phyloP scores from a whole-genome alignment of 37 sponge, comb jelly and placozoan genomes.

The Halisarca cf. caerulea region DNA sequence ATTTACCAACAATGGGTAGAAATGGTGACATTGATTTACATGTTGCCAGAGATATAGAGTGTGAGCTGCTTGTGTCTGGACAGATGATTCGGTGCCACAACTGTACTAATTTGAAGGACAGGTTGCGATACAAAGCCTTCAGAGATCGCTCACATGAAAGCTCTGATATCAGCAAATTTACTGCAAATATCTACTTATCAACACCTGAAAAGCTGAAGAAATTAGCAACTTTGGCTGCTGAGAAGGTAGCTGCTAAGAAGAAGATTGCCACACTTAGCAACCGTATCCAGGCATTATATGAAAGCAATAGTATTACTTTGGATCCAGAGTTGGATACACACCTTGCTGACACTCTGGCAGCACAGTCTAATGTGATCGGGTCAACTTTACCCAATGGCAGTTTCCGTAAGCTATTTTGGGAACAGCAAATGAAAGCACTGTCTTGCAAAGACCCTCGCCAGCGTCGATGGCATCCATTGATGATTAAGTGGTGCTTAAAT shows the following conservation, averaged over 20 bases:
- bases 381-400: background rate
- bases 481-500: constrained; percentile 1
- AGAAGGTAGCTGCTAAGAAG: background rate
- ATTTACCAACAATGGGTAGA: background rate
- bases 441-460: background rate
- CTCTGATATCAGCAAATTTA: background rate
- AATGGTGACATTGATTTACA: background rate
- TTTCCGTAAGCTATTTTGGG: background rate
- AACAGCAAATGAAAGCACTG: constrained; percentile 6
- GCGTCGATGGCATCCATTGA: constrained; percentile 5
- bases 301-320: background rate
- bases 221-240: background rate
- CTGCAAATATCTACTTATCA: background rate
- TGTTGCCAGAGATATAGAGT: background rate
- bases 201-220: constrained; percentile 3
- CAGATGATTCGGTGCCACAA: background rate
- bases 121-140: background rate
- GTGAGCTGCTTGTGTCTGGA: background rate
- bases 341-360: background rate
- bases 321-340: background rate
- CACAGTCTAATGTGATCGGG: background rate
- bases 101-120: background rate
- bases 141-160: background rate
- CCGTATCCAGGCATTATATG: background rate
- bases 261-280: background rate